Percentiles rank a stretch among this genome's conserved stretches.
These are phyloP conservation scores for Drosophila nr. perissopoda DNA, from an alignment of 2,888 invertebrate species.

Conservation along the genomic window DNA sequence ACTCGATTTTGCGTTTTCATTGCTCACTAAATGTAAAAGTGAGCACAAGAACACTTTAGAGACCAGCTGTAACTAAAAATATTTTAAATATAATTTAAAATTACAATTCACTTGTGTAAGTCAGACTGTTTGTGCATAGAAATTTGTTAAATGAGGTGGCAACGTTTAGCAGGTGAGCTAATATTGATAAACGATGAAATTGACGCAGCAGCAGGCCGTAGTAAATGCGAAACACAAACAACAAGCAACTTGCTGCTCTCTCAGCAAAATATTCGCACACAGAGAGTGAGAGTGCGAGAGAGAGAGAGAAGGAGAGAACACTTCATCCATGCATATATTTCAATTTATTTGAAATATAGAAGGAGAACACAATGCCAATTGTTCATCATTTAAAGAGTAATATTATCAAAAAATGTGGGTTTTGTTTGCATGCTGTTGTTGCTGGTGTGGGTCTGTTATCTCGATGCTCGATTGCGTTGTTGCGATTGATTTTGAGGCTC, in stretches of 20 bases:
- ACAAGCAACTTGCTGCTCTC: slow-evolving; percentile 20
- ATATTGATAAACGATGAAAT: background rate
- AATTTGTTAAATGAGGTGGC: slow-evolving; percentile 36
- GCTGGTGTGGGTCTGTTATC: slow-evolving; percentile 9
- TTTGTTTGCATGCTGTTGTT: slow-evolving; percentile 3
- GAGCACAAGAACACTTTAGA: slow-evolving; percentile 18
- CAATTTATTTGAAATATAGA: background rate
- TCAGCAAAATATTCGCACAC: background rate
- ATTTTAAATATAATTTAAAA: slow-evolving; percentile 3
- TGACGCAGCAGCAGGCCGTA: slow-evolving; percentile 10
- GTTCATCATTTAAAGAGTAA: slow-evolving; percentile 7
- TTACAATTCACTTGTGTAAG: background rate
- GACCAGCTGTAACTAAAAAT: slow-evolving; percentile 27
- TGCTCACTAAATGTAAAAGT: background rate
- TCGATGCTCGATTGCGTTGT: slow-evolving; percentile 10
- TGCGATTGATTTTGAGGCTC: background rate
- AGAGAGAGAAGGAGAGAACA: background rate
- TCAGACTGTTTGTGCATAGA: slow-evolving; percentile 15
- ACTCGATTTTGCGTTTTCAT: slow-evolving; percentile 28
- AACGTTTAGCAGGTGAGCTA: slow-evolving; percentile 47
- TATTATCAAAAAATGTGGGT: slow-evolving; percentile 13
- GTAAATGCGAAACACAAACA: slow-evolving; percentile 40
- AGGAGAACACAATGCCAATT: background rate
- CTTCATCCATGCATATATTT: background rate
- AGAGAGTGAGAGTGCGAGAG: background rate